Conservation (phyloP, 2,113 vertebrate genomes). For the Barnardius zonarius region DNA sequence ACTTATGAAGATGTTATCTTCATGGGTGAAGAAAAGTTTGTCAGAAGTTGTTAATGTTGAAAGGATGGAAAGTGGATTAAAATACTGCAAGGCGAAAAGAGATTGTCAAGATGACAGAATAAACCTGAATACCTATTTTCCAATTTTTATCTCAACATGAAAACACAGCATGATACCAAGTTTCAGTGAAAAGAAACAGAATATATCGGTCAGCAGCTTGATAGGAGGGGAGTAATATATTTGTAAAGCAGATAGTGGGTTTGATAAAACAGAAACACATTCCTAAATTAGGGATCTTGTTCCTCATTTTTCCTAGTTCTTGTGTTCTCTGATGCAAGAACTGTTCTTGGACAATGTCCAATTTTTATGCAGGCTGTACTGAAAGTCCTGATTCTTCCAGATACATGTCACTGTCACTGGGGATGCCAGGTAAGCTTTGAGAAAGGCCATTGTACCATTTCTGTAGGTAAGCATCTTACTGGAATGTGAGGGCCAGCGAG, state of each 20-base stretch:
- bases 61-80: conserved; percentile 65
- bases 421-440: not conserved
- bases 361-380: not conserved
- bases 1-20: conserved; percentile 56
- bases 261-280: conserved; percentile 7
- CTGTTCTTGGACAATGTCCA: not conserved
- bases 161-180: conserved; percentile 53
- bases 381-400: not conserved
- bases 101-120: conserved; percentile 51
- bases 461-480: not conserved
- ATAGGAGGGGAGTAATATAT: not conserved
- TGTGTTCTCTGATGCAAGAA: not conserved
- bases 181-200: conserved; percentile 31
- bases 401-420: accelerated
- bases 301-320: not conserved
- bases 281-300: not conserved
- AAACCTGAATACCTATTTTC: conserved; percentile 68
- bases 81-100: conserved; percentile 47
- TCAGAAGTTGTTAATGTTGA: conserved; percentile 62
- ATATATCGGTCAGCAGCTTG: not conserved
- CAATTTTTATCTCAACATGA: conserved; percentile 72
- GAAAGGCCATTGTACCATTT: not conserved
- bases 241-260: not conserved
- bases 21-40: conserved; percentile 27
- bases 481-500: accelerated